These are phyloP conservation scores for Euura lappo DNA, from an alignment of 1,140 invertebrate genomes.

Conservation along the genomic window DNA sequence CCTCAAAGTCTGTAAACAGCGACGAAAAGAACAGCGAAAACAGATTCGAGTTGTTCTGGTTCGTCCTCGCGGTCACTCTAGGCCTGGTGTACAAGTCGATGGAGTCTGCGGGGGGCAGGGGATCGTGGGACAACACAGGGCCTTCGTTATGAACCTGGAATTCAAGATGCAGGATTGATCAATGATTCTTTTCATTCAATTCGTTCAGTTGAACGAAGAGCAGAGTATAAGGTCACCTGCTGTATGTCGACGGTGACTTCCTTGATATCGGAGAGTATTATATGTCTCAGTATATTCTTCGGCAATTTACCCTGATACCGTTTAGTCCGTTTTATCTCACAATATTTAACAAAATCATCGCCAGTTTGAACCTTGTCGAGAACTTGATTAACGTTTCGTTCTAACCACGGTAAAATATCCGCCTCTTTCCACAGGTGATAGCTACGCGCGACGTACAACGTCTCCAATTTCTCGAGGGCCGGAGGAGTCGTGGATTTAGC, in stretches of 20 bases:
- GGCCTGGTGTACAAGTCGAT: conserved; percentile 70
- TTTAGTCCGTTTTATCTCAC: conserved; percentile 65
- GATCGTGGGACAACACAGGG: conserved; percentile 81
- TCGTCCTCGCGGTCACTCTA: conserved; percentile 22
- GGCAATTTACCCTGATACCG: conserved; percentile 73
- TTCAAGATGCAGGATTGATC: neutral
- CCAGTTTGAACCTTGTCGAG: conserved; percentile 69
- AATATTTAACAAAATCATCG: conserved; percentile 68
- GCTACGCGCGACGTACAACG: conserved; percentile 76
- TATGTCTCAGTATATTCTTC: conserved; percentile 77
- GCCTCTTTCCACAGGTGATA: conserved; percentile 82
- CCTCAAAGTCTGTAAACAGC: conserved; percentile 39
- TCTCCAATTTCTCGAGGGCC: conserved; percentile 73
- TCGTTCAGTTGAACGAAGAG: neutral
- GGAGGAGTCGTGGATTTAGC: conserved; percentile 55
- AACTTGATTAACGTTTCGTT: conserved; percentile 71
- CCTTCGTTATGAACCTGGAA: conserved; percentile 62
- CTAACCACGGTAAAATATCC: conserved; percentile 79
- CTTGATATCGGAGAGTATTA: conserved; percentile 82
- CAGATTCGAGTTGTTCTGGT: conserved; percentile 32
- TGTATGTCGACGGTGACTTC: conserved; percentile 67
- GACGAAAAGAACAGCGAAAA: conserved; percentile 47
- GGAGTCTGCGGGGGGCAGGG: conserved; percentile 78
- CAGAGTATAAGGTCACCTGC: conserved; percentile 49
- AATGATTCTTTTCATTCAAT: conserved; percentile 44